Evolutionary conservation across 2,113 vertebrate genomes (phyloP).

Genomic region (Pelodiscus sinensis): DNA sequence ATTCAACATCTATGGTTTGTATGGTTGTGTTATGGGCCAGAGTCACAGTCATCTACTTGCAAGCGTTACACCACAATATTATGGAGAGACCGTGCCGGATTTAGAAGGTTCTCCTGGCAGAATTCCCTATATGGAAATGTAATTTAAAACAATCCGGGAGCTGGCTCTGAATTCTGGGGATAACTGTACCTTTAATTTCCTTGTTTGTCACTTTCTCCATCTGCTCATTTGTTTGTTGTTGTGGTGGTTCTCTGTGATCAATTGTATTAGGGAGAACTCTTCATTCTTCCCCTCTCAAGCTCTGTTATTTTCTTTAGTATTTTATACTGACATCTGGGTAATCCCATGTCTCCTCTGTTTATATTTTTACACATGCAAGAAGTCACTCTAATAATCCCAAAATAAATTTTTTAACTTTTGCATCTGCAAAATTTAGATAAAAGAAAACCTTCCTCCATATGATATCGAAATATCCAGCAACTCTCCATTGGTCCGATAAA

Average conservation of each 20-base stretch:
- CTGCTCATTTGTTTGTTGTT: constrained; percentile 16
- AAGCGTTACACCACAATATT: not conserved
- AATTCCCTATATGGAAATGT: not conserved
- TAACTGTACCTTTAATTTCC: not conserved
- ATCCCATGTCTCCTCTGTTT: not conserved
- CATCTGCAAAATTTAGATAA: not conserved
- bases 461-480: constrained; percentile 30
- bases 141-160: constrained; percentile 12
- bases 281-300: not conserved
- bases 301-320: not conserved
- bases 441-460: not conserved
- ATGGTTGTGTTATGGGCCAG: constrained; percentile 4
- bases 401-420: not conserved
- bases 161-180: not conserved
- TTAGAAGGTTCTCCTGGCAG: not conserved
- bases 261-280: not conserved
- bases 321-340: not conserved
- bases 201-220: not conserved
- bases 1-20: constrained; percentile 52
- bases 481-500: not conserved
- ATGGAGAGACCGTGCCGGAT: not conserved
- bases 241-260: not conserved
- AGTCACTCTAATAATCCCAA: not conserved
- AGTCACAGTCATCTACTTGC: not conserved
- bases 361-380: not conserved